Percentiles rank a stretch among this genome's conserved stretches.
These are phyloP conservation scores for Cartodere bifasciata DNA, from an alignment of 2,888 invertebrate species.

Conservation along the genomic window DNA sequence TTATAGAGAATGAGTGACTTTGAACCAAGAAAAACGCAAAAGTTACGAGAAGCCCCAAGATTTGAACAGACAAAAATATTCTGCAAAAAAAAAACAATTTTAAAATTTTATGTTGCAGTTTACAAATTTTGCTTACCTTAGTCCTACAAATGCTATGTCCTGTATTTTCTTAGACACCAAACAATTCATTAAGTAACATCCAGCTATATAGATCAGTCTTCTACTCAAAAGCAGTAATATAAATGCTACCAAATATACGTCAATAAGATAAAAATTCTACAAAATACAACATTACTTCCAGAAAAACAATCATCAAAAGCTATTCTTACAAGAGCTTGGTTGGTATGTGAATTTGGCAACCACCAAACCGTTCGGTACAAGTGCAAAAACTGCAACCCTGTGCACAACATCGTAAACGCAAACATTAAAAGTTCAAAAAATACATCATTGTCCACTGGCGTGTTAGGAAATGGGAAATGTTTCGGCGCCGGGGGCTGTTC, in stretches of 20 bases:
- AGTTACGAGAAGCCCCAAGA: slow-evolving; percentile 49
- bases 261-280: slow-evolving; percentile 91
- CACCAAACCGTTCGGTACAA: slow-evolving; percentile 95
- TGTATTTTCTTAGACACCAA: slow-evolving; percentile 20
- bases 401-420: slow-evolving; percentile 62
- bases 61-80: slow-evolving; percentile 46
- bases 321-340: slow-evolving; percentile 68
- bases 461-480: slow-evolving; percentile 68
- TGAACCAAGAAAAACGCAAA: slow-evolving; percentile 61
- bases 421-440: slow-evolving; percentile 79
- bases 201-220: slow-evolving; percentile 52
- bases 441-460: slow-evolving; percentile 67
- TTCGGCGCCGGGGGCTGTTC: slow-evolving; percentile 50
- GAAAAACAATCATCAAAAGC: slow-evolving; percentile 5
- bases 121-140: slow-evolving; percentile 20
- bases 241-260: slow-evolving; percentile 74
- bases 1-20: slow-evolving; percentile 60
- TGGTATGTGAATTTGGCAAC: slow-evolving; percentile 84
- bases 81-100: slow-evolving; percentile 36
- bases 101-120: slow-evolving; percentile 1
- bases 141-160: slow-evolving; percentile 20
- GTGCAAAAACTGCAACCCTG: slow-evolving; percentile 84
- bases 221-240: slow-evolving; percentile 70
- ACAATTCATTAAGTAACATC: slow-evolving; percentile 25
- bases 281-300: slow-evolving; percentile 32